Base-by-base conservation (phyloP, 2,113 vertebrate species). In the Poeciliopsis turrubarensis region DNA sequence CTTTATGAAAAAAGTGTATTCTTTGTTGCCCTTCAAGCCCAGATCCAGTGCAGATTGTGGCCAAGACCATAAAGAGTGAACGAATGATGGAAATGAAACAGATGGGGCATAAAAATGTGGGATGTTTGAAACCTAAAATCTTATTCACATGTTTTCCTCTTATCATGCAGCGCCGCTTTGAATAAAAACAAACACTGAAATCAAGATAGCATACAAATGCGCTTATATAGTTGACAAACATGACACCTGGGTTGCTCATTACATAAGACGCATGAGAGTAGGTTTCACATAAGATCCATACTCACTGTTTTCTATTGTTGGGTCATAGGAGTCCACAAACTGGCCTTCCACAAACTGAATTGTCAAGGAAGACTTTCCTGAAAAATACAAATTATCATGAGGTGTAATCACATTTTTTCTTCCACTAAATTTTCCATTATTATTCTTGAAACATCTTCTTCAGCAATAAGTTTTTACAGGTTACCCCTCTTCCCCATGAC, bases 241-340 rank as follows among this genome's bases (percentile, higher is more conserved):
- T 32, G 19, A 19, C 15, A 10, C 5, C 17, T 9, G 32, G 7
- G 62, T 32, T 31, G 15, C 13, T 19, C 31, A 63, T 17, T 9
- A n/a, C 61, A 30, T 17, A 5, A 62, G 14, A 30, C 4, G 8
- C 1, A 31, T 5, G 14, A 19, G 62, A 64, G 27, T 25, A 2
- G 3, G 41, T 4, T 34, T 0, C 19, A 9, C 0, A 1, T 0
- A 17, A 19, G 34, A 37, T 44, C 1, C 22, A 22, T 3, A 98
- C 98, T 99, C 94, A 99, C 98, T 99, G 94, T 99, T 99, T 94
- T 99, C 98, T 95, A 99, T 99, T 90, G 98, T 99, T 68, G 98
- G 98, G 89, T 99, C 98, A 72, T 99, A 99, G 1, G 98, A 99
- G 93, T 99, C 98, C 77, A 99, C 97, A 93, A 99, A 99, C 89